A percentile compares a stretch with the other conserved stretches of the same genome.
Evolutionary conservation across 2,888 invertebrate species (phyloP).

Genomic region (Nomada lathburiana): DNA sequence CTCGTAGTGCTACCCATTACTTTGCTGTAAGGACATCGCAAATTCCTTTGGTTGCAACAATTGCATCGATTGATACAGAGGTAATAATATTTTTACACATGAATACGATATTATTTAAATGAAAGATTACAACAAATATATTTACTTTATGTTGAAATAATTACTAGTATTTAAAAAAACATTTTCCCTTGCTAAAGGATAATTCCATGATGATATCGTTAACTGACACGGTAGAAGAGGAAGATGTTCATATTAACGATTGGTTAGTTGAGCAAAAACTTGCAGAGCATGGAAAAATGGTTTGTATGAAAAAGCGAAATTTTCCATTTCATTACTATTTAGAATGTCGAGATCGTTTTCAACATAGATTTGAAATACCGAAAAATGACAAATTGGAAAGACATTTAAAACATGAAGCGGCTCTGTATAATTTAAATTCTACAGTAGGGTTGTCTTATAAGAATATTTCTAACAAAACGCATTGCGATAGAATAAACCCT

Average conservation of each 20-base stretch:
- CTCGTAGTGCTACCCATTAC: constrained; percentile 49
- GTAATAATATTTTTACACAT: constrained; percentile 62
- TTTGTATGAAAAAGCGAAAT: constrained; percentile 76
- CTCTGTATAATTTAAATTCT: constrained; percentile 12
- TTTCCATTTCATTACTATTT: constrained; percentile 67
- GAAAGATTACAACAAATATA: too few relatives aligned
- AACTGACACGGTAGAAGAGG: constrained; percentile 74
- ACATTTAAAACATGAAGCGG: neutral
- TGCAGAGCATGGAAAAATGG: constrained; percentile 77
- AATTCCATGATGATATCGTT: constrained; percentile 78
- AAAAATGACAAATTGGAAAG: neutral
- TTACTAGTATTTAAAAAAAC: constrained; percentile 14
- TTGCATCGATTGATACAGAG: constrained; percentile 65
- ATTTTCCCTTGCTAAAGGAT: constrained; percentile 66
- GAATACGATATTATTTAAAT: neutral
- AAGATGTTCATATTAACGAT: constrained; percentile 77
- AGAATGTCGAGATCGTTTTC: constrained; percentile 23
- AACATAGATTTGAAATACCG: neutral
- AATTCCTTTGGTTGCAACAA: constrained; percentile 71
- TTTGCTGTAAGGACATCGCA: constrained; percentile 66
- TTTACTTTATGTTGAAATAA: constrained; percentile 12
- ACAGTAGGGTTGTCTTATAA: too few relatives aligned
- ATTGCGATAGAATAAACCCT: neutral
- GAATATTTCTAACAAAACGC: neutral
- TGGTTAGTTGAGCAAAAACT: constrained; percentile 76